Evolutionary conservation across 2,797 vertebrate species (phyloP), one percentile per base, ranked within the genome.

Genomic region (Myotis planiceps): DNA sequence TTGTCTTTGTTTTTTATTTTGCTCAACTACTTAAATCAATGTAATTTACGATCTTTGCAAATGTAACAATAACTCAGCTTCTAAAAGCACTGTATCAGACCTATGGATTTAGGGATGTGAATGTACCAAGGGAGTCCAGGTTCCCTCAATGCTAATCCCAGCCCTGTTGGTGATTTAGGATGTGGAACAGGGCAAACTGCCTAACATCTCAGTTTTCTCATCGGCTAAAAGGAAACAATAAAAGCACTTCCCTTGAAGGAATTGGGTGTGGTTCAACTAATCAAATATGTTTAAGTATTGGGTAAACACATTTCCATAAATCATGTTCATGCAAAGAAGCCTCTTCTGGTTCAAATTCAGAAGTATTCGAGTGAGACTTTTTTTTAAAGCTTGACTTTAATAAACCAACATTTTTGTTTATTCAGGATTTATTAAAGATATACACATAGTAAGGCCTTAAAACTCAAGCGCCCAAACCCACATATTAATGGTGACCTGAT

Each of bases 201-300:
- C 91, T 87, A 68, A 93, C 65, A 78, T 90, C 71, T 97, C 55
- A 79, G 71, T 95, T 97, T 96, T 96, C 68, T 96, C 91, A 95
- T 95, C 75, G 90, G 72, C 96, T 96, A 97, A 97, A 96, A 96
- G 66, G 95, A 92, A 95, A 96, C 51, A 81, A 71, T 86, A 95
- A 83, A 90, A 94, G 86, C 63, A 78, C n/a, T 83, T 95, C 53
- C 34, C 53, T 87, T 94, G 63, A 91, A 96, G 69, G 63, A 93
- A 84, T 18, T 96, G 72, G 94, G 89, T 82, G 65, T 93, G 88
- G 72, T 96, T 96, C 86, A 96, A 96, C 76, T 94, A 78, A 96
- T 96, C 69, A 90, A 94, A 94, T 94, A 80, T 88, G n/a, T 91
- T 82, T 87, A 88, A 86, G n/a, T 76, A 81, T 89, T 76, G 88